Conservation (phyloP, 2,113 vertebrate genomes). For the Kobus ellipsiprymnus region DNA sequence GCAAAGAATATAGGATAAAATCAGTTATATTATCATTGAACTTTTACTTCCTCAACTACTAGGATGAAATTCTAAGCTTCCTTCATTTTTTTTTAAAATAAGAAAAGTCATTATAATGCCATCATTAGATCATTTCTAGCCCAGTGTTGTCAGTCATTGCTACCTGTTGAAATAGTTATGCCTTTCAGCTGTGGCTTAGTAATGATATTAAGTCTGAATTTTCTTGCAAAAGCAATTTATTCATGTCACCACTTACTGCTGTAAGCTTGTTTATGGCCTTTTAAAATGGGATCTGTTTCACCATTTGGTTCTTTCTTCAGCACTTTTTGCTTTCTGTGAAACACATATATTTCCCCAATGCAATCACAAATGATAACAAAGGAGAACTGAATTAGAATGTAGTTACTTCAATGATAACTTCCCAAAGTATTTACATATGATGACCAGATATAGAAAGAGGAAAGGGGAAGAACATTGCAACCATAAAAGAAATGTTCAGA, state of each 20-base stretch:
- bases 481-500: background rate
- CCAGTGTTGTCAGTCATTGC: conserved; percentile 35
- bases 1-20: conserved; percentile 3
- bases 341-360: conserved; percentile 28
- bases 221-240: conserved; percentile 68
- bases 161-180: conserved; percentile 57
- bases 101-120: conserved; percentile 33
- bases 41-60: conserved; percentile 37
- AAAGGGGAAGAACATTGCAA: background rate
- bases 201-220: conserved; percentile 66
- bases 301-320: conserved; percentile 51
- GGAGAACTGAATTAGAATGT: conserved; percentile 18
- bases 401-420: background rate
- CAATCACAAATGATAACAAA: conserved; percentile 37
- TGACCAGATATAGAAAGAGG: background rate
- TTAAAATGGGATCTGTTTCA: conserved; percentile 55
- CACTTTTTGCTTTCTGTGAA: conserved; percentile 56
- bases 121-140: conserved; percentile 56
- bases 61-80: conserved; percentile 34
- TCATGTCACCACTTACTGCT: conserved; percentile 60
- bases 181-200: conserved; percentile 59
- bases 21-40: background rate
- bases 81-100: background rate
- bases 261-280: conserved; percentile 60
- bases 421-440: conserved; percentile 35